These are phyloP conservation scores for Syngnathus floridae DNA, from an alignment of 2,113 vertebrate species.

Conservation along the genomic window DNA sequence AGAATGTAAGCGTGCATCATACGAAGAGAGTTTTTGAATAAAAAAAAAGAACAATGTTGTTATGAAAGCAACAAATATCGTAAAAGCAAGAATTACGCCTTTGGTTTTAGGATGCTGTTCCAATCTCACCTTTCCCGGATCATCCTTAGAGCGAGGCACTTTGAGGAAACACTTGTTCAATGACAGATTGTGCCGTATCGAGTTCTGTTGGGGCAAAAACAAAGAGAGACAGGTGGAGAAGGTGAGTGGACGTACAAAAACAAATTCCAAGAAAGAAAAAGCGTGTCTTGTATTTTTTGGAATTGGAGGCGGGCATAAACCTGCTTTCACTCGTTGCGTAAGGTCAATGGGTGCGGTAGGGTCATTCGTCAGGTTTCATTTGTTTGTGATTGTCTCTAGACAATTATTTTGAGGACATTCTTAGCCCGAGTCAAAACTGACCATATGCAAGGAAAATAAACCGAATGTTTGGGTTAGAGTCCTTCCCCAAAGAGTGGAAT, in stretches of 20 bases:
- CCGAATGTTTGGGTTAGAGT: neutral
- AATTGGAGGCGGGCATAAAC: slow-evolving; percentile 16
- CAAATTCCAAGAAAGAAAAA: slow-evolving; percentile 12
- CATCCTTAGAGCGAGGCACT: slow-evolving; percentile 81
- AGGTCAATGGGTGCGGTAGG: too few species aligned
- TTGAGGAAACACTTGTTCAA: slow-evolving; percentile 82
- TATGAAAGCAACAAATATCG: too few species aligned
- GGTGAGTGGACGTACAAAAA: slow-evolving; percentile 32
- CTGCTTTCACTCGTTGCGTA: slow-evolving; percentile 4
- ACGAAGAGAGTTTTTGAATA: too few species aligned
- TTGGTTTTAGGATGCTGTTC: neutral
- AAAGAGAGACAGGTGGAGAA: slow-evolving; percentile 25
- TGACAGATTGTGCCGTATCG: slow-evolving; percentile 78
- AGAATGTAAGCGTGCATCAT: too few species aligned
- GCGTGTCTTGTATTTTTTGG: slow-evolving; percentile 15
- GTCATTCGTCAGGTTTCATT: too few species aligned
- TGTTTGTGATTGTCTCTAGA: neutral
- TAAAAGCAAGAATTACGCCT: too few species aligned
- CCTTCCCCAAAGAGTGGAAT: slow-evolving; percentile 30
- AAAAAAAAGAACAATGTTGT: too few species aligned
- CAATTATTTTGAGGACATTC: neutral
- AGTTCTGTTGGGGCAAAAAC: slow-evolving; percentile 63
- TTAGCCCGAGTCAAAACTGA: neutral
- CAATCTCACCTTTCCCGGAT: slow-evolving; percentile 74
- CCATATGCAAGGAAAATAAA: neutral